phyloP scores from a whole-genome alignment of 2,797 vertebrate species.

The Hirundo rustica region DNA sequence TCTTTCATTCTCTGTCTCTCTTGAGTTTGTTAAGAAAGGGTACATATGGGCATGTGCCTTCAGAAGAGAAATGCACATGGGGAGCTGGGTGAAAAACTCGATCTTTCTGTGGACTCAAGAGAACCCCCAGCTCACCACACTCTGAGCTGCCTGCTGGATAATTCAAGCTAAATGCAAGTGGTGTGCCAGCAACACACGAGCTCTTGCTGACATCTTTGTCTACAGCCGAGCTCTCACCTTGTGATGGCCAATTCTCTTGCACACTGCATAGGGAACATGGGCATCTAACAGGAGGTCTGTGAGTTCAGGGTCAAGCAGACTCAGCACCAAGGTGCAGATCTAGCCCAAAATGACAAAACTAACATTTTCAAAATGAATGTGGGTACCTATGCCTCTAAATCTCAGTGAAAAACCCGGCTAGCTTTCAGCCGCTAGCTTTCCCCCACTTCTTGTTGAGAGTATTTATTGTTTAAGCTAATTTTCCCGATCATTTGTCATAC shows the following conservation, averaged over 20 bases:
- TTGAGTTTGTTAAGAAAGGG: background rate
- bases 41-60: background rate
- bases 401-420: background rate
- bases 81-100: background rate
- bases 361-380: background rate
- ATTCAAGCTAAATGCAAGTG: background rate
- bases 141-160: background rate
- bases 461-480: background rate
- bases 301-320: background rate
- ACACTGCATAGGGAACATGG: rapidly evolving
- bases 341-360: background rate
- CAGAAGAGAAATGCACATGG: background rate
- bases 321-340: background rate
- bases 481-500: background rate
- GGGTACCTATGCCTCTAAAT: background rate
- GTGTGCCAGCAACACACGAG: background rate
- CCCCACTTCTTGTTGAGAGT: background rate
- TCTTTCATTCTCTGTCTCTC: background rate
- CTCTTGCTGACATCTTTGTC: background rate
- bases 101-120: background rate
- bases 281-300: background rate
- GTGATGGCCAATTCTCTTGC: rapidly evolving
- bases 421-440: background rate
- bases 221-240: background rate
- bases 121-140: background rate